These are phyloP conservation scores for Heliconius hermathena DNA, from an alignment of 1,140 invertebrate species.

Conservation along the genomic window DNA sequence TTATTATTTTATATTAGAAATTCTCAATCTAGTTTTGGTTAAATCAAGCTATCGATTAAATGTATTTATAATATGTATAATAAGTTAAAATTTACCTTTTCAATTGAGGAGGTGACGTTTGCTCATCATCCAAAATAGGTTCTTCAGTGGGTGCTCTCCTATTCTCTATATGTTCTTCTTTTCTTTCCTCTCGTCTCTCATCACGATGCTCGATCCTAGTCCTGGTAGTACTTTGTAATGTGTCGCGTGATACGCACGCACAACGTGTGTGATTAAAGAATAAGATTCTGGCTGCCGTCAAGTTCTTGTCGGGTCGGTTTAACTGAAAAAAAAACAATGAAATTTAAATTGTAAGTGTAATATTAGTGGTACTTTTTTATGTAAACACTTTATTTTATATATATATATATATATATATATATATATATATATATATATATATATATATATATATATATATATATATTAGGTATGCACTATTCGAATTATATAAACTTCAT, in stretches of 20 bases:
- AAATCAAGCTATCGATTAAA: no score
- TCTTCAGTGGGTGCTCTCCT: conserved; percentile 59
- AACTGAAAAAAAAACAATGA: conserved; percentile 79
- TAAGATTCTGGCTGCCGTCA: conserved; percentile 84
- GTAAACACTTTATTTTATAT: no score
- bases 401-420: no score
- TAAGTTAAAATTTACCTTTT: conserved; percentile 50
- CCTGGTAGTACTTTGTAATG: conserved; percentile 48
- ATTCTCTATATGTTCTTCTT: conserved; percentile 32
- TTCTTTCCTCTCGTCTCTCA: conserved; percentile 29
- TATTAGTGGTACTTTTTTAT: no score
- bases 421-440: no score
- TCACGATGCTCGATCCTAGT: conserved; percentile 42
- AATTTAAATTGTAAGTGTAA: not conserved
- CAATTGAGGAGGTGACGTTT: conserved; percentile 60
- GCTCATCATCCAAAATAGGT: conserved; percentile 51
- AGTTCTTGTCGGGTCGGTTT: conserved; percentile 78
- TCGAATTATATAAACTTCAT: no score
- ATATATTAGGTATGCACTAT: no score
- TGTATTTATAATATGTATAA: not conserved
- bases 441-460: no score
- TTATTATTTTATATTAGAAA: no score
- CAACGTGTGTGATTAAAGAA: conserved; percentile 91
- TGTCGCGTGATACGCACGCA: conserved; percentile 83
- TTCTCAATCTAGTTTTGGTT: no score